phyloP scores from a whole-genome alignment of 2,888 invertebrate species.

The Xylophagus ater region DNA sequence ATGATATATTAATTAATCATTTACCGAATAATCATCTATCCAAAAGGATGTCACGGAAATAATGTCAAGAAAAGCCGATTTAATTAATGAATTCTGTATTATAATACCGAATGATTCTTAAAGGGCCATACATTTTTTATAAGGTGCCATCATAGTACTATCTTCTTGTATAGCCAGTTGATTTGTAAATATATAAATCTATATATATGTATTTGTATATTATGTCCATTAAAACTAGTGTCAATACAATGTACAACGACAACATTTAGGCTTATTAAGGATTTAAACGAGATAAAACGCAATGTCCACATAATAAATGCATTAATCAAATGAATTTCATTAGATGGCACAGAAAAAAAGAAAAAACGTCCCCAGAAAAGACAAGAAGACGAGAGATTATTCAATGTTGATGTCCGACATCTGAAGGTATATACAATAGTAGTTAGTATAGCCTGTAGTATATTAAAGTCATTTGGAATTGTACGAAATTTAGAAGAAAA shows the following conservation, averaged over 20 bases:
- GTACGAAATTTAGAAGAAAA: no score
- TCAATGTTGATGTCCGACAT: no score
- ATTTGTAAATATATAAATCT: no score
- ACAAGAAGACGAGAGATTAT: no score
- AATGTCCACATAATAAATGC: conserved; percentile 14
- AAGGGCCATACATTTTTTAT: conserved; percentile 11
- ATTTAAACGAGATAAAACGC: conserved; percentile 13
- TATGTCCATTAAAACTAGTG: neutral
- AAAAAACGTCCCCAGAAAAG: neutral
- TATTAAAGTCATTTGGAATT: no score
- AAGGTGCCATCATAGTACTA: conserved; percentile 8
- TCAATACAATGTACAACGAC: neutral
- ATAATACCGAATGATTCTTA: conserved; percentile 2
- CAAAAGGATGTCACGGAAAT: conserved; percentile 7
- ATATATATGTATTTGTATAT: neutral
- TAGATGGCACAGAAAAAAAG: conserved; percentile 3
- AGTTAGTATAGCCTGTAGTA: no score
- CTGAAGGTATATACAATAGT: no score
- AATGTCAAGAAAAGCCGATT: conserved; percentile 10
- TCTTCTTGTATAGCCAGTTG: no score
- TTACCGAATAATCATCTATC: conserved; percentile 1
- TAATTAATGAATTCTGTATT: conserved; percentile 9
- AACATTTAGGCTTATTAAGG: conserved; percentile 14
- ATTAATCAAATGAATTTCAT: conserved; percentile 15
- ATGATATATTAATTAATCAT: neutral